These are phyloP conservation scores for Acleris cristana DNA, from an alignment of 2,888 invertebrate genomes.

Conservation along the genomic window DNA sequence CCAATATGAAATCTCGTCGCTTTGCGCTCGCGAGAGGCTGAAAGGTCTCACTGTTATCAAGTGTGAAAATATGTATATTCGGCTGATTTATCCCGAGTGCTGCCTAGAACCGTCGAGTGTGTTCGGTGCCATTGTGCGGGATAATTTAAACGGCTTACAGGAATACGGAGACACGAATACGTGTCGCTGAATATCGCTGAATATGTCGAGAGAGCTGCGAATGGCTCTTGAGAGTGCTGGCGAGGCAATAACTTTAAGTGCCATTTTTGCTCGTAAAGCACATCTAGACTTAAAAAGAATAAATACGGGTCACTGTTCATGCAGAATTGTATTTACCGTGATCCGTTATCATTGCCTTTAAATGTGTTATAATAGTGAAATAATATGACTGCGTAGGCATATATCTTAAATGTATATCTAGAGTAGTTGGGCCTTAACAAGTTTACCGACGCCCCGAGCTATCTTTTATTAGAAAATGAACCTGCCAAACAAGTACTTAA, in stretches of 20 bases:
- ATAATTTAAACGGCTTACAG: conserved; percentile 35
- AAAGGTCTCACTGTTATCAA: conserved; percentile 30
- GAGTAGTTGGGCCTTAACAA: too few relatives aligned
- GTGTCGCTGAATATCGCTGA: conserved; percentile 25
- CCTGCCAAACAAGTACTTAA: too few relatives aligned
- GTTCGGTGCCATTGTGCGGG: conserved; percentile 25
- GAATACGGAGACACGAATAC: conserved; percentile 24
- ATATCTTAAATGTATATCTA: too few relatives aligned
- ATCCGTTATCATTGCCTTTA: too few relatives aligned
- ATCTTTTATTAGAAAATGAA: too few relatives aligned
- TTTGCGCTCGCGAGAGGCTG: conserved; percentile 19
- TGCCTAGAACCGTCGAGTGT: conserved; percentile 21
- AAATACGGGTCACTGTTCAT: too few relatives aligned
- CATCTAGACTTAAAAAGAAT: neutral
- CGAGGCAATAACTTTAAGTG: conserved; percentile 12
- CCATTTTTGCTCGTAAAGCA: conserved; percentile 5
- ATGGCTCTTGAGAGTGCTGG: conserved; percentile 4
- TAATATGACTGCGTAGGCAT: too few relatives aligned
- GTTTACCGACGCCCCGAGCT: too few relatives aligned
- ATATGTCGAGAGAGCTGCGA: conserved; percentile 21
- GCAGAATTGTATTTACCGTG: too few relatives aligned
- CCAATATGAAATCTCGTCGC: conserved; percentile 3
- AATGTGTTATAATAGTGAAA: too few relatives aligned
- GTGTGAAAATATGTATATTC: conserved; percentile 48
- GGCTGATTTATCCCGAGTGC: conserved; percentile 46